Percentiles rank a stretch among this genome's conserved stretches.
phyloP scores from a whole-genome alignment of 2,888 invertebrate genomes.

The Melikaiella ostensackeni region DNA sequence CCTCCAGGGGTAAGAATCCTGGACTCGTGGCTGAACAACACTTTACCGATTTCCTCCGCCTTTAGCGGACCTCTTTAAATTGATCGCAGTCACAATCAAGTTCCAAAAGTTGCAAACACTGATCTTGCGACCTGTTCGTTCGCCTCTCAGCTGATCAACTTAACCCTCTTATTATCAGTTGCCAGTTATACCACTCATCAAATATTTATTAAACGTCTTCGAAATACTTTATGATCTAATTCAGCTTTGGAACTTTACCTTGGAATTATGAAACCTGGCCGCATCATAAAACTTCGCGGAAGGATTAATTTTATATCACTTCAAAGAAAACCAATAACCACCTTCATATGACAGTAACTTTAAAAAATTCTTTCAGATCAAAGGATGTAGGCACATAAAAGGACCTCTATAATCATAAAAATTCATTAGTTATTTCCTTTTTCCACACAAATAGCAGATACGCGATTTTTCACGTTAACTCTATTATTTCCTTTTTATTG shows the following conservation, averaged over 20 bases:
- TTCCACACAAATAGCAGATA: not conserved
- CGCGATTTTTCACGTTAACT: not conserved
- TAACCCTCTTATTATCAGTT: not conserved
- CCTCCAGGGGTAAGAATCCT: slow-evolving; percentile 76
- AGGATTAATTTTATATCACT: slow-evolving; percentile 8
- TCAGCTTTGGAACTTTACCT: not conserved
- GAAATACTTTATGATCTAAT: not conserved
- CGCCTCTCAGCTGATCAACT: not conserved
- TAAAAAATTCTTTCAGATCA: not conserved
- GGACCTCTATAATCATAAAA: not conserved
- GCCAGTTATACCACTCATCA: not conserved
- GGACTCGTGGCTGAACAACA: slow-evolving; percentile 76
- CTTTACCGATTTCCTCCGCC: slow-evolving; percentile 72
- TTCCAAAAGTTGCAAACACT: slow-evolving; percentile 4
- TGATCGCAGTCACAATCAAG: slow-evolving; percentile 2
- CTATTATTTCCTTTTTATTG: not conserved
- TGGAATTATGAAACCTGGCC: not conserved
- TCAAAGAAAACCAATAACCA: not conserved
- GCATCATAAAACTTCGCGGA: not conserved
- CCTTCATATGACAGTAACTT: not conserved
- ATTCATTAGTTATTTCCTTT: not conserved
- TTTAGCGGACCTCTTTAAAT: slow-evolving; percentile 63
- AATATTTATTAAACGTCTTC: slow-evolving; percentile 7
- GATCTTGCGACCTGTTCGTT: not conserved
- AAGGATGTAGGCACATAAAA: not conserved